Base-by-base conservation (phyloP, 2,888 invertebrate genomes). In the Calameuta idolon region DNA sequence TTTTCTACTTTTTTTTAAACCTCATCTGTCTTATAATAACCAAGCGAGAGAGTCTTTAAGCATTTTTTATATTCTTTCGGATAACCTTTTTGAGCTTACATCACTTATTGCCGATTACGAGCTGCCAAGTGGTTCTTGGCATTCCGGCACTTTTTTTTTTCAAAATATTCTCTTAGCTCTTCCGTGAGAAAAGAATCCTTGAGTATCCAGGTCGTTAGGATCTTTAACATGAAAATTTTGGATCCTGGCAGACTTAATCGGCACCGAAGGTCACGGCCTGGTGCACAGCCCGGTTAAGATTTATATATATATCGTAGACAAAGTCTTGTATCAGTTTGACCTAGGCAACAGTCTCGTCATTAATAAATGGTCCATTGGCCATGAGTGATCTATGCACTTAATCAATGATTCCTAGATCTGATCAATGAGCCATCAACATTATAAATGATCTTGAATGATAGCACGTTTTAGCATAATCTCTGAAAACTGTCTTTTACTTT, bases 241-340 rank as follows among this genome's bases (percentile, higher is more conserved):
- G 78, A 81, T 71, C 31, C 31, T 12, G 12, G 11, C 71, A 31
- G 12, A n/a, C 71, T n/a, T 31, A 71, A 71, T 31, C 71, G 12
- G 31, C 34, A 71, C 71, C 11, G 71, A 84, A 90, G 90, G 90
- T 90, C 90, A 90, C 86, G 89, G 89, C 85, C 88, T 88, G 86
- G 81, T 86, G 86, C 83, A 85, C 84, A 88, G 88, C 90, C 90
- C 79, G 78, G 81, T 84, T 81, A 81, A 79, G 81, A 81, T 34
- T 33, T 71, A 5, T 31, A 34, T 3, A 71, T 71, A 9, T 71
- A 23, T 23, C 23, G 23, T 55, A 55, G 55, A 55, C 55, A 55
- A 55, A 15, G 55, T 55, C 55, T 23, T 5, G 55, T 55, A 55
- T 55, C 55, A 55, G 55, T 55, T 55, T 55, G 55, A 55, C 55